Conservation (phyloP, 2,888 invertebrate species). For the Drosophila siamana region DNA sequence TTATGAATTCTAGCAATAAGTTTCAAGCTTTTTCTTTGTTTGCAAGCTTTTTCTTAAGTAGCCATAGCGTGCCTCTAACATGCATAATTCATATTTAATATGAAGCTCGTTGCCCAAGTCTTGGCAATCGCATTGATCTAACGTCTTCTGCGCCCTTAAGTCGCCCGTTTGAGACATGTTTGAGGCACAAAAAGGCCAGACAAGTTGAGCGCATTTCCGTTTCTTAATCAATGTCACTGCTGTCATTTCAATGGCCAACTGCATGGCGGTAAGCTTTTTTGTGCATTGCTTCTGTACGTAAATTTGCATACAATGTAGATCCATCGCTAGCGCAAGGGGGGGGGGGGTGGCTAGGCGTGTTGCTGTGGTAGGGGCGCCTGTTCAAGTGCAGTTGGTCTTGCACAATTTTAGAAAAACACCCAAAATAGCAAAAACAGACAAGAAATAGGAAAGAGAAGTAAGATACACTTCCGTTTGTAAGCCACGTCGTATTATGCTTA, state of each 20-base stretch:
- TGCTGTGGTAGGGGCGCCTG: constrained; percentile 30
- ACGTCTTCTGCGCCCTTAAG: not conserved
- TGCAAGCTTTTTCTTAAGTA: constrained; percentile 44
- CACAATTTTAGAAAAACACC: constrained; percentile 54
- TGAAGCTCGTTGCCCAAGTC: constrained; percentile 41
- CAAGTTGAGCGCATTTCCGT: constrained; percentile 75
- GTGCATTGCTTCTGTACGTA: constrained; percentile 39
- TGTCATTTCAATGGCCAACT: constrained; percentile 62
- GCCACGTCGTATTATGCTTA: constrained; percentile 41
- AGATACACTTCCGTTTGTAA: constrained; percentile 60
- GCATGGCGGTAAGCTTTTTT: constrained; percentile 49
- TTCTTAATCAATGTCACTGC: constrained; percentile 77
- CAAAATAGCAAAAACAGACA: constrained; percentile 11
- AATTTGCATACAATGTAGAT: constrained; percentile 73
- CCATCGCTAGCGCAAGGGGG: constrained; percentile 8
- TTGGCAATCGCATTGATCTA: constrained; percentile 43
- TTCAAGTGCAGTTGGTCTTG: constrained; percentile 72
- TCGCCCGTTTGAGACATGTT: constrained; percentile 12
- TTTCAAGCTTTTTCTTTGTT: constrained; percentile 17
- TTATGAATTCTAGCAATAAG: not conserved
- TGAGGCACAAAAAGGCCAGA: constrained; percentile 48
- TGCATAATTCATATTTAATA: constrained; percentile 47
- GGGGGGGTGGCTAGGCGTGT: not conserved
- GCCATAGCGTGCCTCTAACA: constrained; percentile 18
- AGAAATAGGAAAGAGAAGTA: constrained; percentile 3